phyloP scores from a whole-genome alignment of 1,140 invertebrate genomes.

The Bombus confusus region DNA sequence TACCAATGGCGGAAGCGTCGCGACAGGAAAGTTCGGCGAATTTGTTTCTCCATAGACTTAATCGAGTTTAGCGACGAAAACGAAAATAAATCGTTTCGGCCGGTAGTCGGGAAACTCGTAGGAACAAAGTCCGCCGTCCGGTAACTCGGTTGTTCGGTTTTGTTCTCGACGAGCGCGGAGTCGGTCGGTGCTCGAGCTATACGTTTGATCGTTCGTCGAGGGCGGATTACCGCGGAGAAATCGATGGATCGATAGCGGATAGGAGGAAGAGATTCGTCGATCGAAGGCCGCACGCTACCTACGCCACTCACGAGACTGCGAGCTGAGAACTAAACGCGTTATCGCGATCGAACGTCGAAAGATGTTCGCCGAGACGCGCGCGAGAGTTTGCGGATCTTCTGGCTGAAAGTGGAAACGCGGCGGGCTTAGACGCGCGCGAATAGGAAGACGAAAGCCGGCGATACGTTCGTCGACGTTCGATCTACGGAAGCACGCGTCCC shows the following conservation, averaged over 20 bases:
- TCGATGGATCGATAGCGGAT: conserved; percentile 17
- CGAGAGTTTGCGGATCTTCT: no score
- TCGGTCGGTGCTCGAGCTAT: no score
- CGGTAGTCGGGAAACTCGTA: not conserved
- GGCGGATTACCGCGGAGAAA: not conserved
- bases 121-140: not conserved
- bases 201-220: not conserved
- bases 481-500: no score
- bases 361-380: no score
- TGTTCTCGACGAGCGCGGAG: not conserved
- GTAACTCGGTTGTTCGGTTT: not conserved
- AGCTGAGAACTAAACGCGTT: not conserved
- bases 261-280: not conserved
- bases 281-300: no score
- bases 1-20: not conserved
- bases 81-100: not conserved
- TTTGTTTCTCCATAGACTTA: not conserved
- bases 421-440: not conserved
- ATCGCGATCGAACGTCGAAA: not conserved
- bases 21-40: not conserved
- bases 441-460: no score
- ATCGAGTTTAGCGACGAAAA: not conserved
- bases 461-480: no score
- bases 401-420: no score
- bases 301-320: no score